A percentile compares a stretch with the other conserved stretches of the same genome.
Conservation (phyloP, 1,140 invertebrate genomes). For the Pemphigus obesinymphae region DNA sequence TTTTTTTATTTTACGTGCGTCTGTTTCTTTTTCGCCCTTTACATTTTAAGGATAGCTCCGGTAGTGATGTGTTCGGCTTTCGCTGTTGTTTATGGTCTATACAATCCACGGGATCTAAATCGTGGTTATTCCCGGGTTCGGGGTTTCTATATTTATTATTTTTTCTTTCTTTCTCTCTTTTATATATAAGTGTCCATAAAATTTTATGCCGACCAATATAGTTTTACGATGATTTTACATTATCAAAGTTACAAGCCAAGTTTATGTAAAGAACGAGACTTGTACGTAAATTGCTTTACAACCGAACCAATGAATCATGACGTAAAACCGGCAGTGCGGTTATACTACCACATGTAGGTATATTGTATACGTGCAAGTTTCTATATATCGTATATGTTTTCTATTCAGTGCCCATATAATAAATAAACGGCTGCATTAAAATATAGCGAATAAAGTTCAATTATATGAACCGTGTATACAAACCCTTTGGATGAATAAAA, state of each 20-base stretch:
- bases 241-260: slow-evolving; percentile 24
- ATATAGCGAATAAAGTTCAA: slow-evolving; percentile 14
- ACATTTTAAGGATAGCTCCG: background rate
- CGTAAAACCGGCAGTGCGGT: slow-evolving; percentile 6
- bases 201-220: slow-evolving; percentile 36
- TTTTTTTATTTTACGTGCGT: background rate
- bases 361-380: background rate
- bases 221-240: slow-evolving; percentile 40
- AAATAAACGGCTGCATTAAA: background rate
- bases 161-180: background rate
- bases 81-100: slow-evolving; percentile 29
- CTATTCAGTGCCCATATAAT: background rate
- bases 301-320: slow-evolving; percentile 33
- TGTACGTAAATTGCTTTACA: slow-evolving; percentile 35
- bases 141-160: slow-evolving; percentile 15
- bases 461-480: background rate
- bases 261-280: slow-evolving; percentile 37
- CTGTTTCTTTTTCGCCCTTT: slow-evolving; percentile 12
- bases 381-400: background rate
- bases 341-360: background rate
- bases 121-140: background rate
- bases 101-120: slow-evolving; percentile 30
- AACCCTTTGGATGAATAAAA: background rate
- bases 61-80: background rate
- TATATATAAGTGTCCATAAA: slow-evolving; percentile 23